Base-by-base conservation (phyloP, 2,797 vertebrate genomes). In the Tadarida brasiliensis region DNA sequence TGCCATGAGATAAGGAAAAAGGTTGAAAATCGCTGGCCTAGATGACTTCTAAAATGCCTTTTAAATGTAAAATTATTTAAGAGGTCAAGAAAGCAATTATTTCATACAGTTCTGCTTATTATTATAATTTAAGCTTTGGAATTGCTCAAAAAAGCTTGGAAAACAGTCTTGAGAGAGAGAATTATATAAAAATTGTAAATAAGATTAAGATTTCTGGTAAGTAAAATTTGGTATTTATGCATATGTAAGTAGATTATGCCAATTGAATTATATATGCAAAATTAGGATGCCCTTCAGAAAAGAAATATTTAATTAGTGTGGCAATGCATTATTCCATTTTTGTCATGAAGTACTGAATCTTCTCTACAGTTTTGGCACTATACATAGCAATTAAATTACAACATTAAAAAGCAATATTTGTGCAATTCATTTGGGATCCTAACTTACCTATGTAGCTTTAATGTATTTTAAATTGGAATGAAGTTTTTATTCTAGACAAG, bases 201-300 rank as follows among this genome's bases (percentile, higher is more conserved):
- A 94, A 95, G 14, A 28, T 74, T 88, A 90, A 96, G 14, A 73
- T 70, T 96, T 94, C 76, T 80, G 74, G 19, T 76, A 97, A 87
- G 73, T 89, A 57, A 96, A 95, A 95, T 30, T 26, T 83, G 67
- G 19, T 11, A 78, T 89, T 97, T 92, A 70, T 83, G 51, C 35
- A 47, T 17, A 59, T 86, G 30, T n/a, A 94, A 94, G 15, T 19
- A 90, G 83, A 95, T 91, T 0, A 90, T 71, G 3, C 20, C 68
- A 94, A n/a, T 10, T 84, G 49, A 87, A 97, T 90, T 96, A 95
- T 96, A 91, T 90, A 93, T 84, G 67, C 0, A 96, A 97, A 98
- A 83, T 56, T 94, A 74, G 15, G 95, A 47, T 88, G 70, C 90
- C 88, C 88, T 89, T 14, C 24, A 93, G 17, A 90, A 97, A 96